These are phyloP conservation scores for Cebuella pygmaea DNA, from an alignment of 2,797 vertebrate genomes.

Conservation along the genomic window DNA sequence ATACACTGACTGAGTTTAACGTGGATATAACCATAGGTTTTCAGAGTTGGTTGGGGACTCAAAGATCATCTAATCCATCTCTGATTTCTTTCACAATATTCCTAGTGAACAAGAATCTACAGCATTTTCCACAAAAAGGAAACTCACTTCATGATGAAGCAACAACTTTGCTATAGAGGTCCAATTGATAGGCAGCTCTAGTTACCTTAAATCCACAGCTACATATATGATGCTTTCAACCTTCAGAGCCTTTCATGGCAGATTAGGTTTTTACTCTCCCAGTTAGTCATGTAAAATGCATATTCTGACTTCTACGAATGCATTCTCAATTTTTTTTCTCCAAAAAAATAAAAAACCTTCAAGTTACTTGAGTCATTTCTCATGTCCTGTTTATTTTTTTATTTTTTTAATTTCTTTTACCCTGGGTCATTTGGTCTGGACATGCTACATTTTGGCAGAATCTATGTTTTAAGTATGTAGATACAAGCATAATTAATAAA, in stretches of 20 bases:
- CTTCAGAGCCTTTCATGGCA: background rate
- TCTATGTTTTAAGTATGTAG: background rate
- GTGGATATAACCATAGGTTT: background rate
- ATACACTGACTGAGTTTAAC: background rate
- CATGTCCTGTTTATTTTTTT: background rate
- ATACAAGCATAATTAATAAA: background rate
- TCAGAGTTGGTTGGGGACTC: background rate
- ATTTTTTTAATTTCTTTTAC: background rate
- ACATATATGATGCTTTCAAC: background rate
- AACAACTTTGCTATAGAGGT: background rate
- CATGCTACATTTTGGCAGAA: background rate
- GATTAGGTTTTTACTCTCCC: background rate
- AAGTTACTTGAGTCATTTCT: background rate
- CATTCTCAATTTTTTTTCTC: background rate
- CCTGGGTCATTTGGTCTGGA: background rate
- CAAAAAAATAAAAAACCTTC: no score
- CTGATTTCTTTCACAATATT: background rate
- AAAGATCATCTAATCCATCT: background rate
- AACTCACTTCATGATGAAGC: background rate
- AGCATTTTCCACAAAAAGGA: background rate
- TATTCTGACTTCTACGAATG: background rate
- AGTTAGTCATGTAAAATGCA: background rate
- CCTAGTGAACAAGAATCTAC: background rate
- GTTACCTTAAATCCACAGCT: background rate
- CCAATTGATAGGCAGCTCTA: background rate